phyloP scores from a whole-genome alignment of 2,113 vertebrate genomes.

The Centropristis striata region DNA sequence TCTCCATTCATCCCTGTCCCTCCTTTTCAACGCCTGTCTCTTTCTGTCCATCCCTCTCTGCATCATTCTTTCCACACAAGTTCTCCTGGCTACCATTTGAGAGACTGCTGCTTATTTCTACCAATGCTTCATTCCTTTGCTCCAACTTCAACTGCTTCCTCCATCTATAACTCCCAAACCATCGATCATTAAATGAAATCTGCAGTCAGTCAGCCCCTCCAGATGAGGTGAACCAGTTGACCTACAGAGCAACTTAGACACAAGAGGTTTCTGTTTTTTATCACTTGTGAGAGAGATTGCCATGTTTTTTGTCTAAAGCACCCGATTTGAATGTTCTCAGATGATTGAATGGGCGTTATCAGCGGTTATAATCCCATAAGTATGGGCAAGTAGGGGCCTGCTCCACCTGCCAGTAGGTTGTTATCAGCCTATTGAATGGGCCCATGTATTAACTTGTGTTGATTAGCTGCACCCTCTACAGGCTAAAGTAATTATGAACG shows the following conservation, averaged over 20 bases:
- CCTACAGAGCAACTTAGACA: neutral
- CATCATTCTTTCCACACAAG: constrained; percentile 53
- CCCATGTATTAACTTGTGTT: too few species aligned
- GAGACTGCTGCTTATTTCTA: constrained; percentile 14
- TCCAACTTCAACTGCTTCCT: neutral
- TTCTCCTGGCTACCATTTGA: neutral
- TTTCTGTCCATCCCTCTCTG: constrained; percentile 59
- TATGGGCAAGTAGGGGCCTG: too few species aligned
- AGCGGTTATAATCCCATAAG: too few species aligned
- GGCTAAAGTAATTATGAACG: too few species aligned
- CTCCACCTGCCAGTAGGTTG: too few species aligned
- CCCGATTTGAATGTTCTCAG: too few species aligned
- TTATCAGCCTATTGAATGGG: too few species aligned
- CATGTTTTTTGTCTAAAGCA: neutral
- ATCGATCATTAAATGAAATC: constrained; percentile 43
- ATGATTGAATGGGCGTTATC: too few species aligned
- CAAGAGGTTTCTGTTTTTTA: neutral
- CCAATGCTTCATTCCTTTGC: neutral
- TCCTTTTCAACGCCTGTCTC: constrained; percentile 70
- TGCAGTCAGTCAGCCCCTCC: constrained; percentile 11
- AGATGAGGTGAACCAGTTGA: constrained; percentile 23
- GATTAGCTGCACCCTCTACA: too few species aligned
- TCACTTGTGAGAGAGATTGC: neutral
- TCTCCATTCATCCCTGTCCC: constrained; percentile 59
- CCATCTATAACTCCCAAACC: neutral